Evolutionary conservation across 2,797 vertebrate species (phyloP).

Genomic region (Zenarchopterus dispar): DNA sequence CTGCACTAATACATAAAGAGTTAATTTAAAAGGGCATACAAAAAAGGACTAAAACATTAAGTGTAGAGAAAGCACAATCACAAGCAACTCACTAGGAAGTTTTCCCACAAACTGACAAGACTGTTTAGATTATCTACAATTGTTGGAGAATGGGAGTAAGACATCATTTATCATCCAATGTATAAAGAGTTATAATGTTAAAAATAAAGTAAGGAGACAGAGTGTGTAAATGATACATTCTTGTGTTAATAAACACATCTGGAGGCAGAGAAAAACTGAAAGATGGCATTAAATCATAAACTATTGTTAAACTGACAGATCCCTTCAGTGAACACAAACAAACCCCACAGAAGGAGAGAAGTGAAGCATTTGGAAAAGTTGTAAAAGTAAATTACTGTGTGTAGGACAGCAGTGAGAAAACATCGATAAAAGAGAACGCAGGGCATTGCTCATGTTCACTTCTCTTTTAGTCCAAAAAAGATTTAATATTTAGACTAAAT

Average conservation of each 20-base stretch:
- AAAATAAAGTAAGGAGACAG: background rate
- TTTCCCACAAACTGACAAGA: background rate
- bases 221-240: background rate
- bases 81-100: background rate
- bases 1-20: too few relatives aligned
- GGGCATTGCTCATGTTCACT: background rate
- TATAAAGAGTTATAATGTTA: background rate
- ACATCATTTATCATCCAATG: background rate
- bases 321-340: background rate
- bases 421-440: slow-evolving; percentile 15
- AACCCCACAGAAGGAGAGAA: background rate
- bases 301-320: background rate
- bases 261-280: slow-evolving; percentile 2
- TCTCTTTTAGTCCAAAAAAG: slow-evolving; percentile 23
- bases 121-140: background rate
- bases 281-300: background rate
- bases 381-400: background rate
- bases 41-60: background rate
- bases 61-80: background rate
- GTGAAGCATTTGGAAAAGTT: background rate
- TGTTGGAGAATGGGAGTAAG: background rate
- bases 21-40: background rate
- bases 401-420: slow-evolving; percentile 1
- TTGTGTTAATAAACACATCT: slow-evolving; percentile 7
- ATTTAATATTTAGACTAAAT: slow-evolving; percentile 6